Evolutionary conservation across 2,797 vertebrate species (phyloP).

Genomic region (Etheostoma nigrum): DNA sequence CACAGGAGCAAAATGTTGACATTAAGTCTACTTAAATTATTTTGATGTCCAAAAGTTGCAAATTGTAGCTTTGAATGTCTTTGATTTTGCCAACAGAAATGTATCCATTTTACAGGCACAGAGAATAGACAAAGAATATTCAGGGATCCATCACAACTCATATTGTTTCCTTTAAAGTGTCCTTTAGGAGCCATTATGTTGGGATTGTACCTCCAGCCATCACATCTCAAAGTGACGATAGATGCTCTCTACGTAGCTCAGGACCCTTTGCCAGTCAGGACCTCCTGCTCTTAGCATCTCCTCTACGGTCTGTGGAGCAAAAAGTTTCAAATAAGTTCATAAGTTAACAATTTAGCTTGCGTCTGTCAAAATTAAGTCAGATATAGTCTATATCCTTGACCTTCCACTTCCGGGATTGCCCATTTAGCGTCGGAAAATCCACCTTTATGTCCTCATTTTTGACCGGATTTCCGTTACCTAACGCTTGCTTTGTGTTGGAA

Average conservation of each 20-base stretch:
- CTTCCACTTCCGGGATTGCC: no score
- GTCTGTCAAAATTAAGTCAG: background rate
- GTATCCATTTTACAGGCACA: background rate
- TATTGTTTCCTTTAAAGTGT: slow-evolving; percentile 1
- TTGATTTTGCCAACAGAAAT: background rate
- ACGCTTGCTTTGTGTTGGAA: no score
- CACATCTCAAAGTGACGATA: slow-evolving; percentile 90
- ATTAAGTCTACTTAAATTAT: background rate
- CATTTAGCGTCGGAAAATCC: no score
- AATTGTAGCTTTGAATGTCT: slow-evolving; percentile 3
- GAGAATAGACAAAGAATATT: background rate
- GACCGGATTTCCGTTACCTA: no score
- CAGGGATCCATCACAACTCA: background rate
- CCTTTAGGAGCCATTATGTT: background rate
- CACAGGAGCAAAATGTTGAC: slow-evolving; percentile 1
- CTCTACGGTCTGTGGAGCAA: slow-evolving; percentile 79
- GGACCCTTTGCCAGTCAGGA: slow-evolving; percentile 89
- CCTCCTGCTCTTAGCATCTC: slow-evolving; percentile 87
- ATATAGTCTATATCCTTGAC: no score
- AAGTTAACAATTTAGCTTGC: background rate
- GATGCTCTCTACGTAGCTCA: slow-evolving; percentile 88
- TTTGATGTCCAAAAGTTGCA: slow-evolving; percentile 5
- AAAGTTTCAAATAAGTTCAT: background rate
- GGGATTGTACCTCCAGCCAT: slow-evolving; percentile 33
- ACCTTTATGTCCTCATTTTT: no score